These are phyloP conservation scores for Caenorhabditis remanei DNA, from an alignment of 1,140 invertebrate species.

Conservation along the genomic window DNA sequence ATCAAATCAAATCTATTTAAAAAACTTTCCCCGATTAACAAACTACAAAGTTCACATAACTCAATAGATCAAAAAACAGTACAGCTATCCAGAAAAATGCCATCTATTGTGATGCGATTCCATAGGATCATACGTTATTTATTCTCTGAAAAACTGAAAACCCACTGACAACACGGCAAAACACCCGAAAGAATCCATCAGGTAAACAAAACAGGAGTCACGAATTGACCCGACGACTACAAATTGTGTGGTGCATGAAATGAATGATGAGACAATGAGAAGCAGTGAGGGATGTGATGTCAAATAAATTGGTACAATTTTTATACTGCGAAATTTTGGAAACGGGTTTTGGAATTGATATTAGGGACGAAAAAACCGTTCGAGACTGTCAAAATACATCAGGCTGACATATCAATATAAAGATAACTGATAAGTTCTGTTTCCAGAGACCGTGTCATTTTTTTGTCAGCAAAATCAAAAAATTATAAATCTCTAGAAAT, in stretches of 20 bases:
- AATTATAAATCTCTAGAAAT: no score
- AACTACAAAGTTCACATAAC: background rate
- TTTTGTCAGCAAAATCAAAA: no score
- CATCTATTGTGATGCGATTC: background rate
- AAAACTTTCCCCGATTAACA: background rate
- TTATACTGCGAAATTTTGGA: no score
- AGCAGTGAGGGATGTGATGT: no score
- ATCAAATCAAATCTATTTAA: no score
- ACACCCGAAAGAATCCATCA: background rate
- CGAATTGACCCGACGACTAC: background rate
- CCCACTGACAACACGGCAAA: background rate
- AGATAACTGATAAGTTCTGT: no score
- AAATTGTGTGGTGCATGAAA: background rate
- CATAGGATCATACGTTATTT: slow-evolving; percentile 32
- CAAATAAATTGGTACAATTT: no score
- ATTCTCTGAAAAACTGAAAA: background rate
- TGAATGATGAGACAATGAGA: background rate
- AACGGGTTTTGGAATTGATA: no score
- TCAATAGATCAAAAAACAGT: background rate
- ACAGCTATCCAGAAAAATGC: background rate
- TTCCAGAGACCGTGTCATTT: no score
- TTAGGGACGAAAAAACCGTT: no score
- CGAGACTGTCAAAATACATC: no score
- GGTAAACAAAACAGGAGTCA: slow-evolving; percentile 36
- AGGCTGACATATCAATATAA: no score